phyloP scores from a whole-genome alignment of 2,888 invertebrate species.

The Sminthurides aquaticus region DNA sequence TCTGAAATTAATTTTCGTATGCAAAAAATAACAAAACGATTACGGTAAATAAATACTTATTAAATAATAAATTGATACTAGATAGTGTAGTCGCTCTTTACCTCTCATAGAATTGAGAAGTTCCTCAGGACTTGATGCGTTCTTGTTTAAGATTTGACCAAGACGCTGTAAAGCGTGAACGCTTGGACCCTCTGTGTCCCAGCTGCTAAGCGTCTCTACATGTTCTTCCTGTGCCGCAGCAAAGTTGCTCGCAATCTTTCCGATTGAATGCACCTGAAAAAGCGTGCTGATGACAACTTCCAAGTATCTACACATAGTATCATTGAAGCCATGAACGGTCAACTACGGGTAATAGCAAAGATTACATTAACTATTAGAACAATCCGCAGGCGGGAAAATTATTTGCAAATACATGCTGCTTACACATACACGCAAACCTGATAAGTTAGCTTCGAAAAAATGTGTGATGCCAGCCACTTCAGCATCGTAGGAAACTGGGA shows the following conservation, averaged over 20 bases:
- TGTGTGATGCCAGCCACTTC: constrained; percentile 6
- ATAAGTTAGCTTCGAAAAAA: constrained; percentile 8
- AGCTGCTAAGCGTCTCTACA: constrained; percentile 72
- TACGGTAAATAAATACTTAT: too few relatives aligned
- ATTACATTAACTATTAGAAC: neutral
- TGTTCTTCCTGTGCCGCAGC: constrained; percentile 74
- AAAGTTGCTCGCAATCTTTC: constrained; percentile 59
- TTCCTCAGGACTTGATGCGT: constrained; percentile 83
- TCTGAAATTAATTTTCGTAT: too few relatives aligned
- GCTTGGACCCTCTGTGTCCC: constrained; percentile 67
- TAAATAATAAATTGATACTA: too few relatives aligned
- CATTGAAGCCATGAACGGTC: constrained; percentile 75
- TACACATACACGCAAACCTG: too few relatives aligned
- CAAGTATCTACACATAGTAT: constrained; percentile 74
- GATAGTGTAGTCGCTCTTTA: too few relatives aligned
- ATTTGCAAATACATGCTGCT: too few relatives aligned
- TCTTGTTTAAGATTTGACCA: constrained; percentile 64
- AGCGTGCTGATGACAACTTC: constrained; percentile 78
- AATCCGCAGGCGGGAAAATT: neutral
- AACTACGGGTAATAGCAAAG: constrained; percentile 56
- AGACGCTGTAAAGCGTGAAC: constrained; percentile 14
- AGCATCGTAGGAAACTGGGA: constrained; percentile 6
- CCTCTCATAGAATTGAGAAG: constrained; percentile 72
- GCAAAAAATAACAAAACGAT: too few relatives aligned
- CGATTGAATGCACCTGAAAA: constrained; percentile 70